These are phyloP conservation scores for Telmatherina bonti DNA, from an alignment of 2,797 vertebrate genomes.

Conservation along the genomic window DNA sequence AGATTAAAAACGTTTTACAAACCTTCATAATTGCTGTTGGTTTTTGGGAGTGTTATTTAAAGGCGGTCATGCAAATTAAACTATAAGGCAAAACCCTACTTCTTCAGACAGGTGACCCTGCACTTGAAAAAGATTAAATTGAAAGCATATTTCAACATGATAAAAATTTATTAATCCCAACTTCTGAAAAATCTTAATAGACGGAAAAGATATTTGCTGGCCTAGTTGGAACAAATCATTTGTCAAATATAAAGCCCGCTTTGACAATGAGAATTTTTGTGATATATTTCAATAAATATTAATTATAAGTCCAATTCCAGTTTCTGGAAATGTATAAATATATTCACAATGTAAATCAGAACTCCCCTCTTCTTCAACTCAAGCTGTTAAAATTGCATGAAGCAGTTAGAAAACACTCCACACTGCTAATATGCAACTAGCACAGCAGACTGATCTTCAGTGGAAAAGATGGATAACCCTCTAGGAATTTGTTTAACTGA, in stretches of 20 bases:
- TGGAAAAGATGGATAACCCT: constrained; percentile 20
- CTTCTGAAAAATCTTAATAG: background rate
- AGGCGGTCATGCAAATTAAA: too few relatives aligned
- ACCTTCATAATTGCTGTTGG: background rate
- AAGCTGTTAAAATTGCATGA: constrained; percentile 49
- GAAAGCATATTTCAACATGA: background rate
- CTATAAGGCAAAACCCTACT: background rate
- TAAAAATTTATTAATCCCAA: background rate
- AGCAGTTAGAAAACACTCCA: constrained; percentile 31
- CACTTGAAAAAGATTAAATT: background rate
- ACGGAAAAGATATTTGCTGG: background rate
- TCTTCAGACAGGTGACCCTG: too few relatives aligned
- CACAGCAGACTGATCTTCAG: constrained; percentile 7
- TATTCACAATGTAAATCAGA: constrained; percentile 1
- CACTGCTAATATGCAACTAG: constrained; percentile 25
- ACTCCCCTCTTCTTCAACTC: constrained; percentile 26
- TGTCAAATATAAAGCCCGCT: constrained; percentile 4
- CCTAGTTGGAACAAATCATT: background rate
- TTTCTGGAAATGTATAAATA: background rate
- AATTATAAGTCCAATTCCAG: background rate
- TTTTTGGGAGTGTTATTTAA: background rate
- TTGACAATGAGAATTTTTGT: background rate
- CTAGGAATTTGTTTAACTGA: constrained; percentile 1
- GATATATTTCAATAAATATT: background rate
- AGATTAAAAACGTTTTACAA: background rate